phyloP scores from a whole-genome alignment of 1,140 invertebrate species.

The Danaus plexippus region DNA sequence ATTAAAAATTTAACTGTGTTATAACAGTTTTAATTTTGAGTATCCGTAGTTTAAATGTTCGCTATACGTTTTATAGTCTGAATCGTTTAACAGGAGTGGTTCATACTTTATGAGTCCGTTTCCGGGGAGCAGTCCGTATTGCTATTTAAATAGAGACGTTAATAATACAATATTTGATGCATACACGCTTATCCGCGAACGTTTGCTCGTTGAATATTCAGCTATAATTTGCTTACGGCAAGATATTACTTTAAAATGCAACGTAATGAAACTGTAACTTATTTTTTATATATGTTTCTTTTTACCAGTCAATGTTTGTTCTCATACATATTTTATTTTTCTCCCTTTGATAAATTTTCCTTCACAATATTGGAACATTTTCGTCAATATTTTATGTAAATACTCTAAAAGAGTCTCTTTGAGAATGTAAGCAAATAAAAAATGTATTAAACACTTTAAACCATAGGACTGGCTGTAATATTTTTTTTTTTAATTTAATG shows the following conservation, averaged over 20 bases:
- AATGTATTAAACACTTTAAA: too few relatives aligned
- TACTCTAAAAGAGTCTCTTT: too few relatives aligned
- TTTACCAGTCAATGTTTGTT: conserved; percentile 11
- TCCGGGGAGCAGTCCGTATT: conserved; percentile 49
- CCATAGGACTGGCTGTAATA: too few relatives aligned
- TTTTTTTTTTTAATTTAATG: too few relatives aligned
- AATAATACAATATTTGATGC: conserved; percentile 58
- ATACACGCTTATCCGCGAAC: conserved; percentile 50
- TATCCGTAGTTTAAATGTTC: conserved; percentile 33
- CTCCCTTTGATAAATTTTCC: too few relatives aligned
- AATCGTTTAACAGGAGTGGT: conserved; percentile 51
- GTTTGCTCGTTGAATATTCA: conserved; percentile 55
- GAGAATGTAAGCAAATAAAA: too few relatives aligned
- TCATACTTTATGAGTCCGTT: conserved; percentile 50
- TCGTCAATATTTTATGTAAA: too few relatives aligned
- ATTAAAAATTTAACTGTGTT: conserved; percentile 25
- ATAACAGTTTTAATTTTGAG: conserved; percentile 43
- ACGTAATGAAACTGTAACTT: conserved; percentile 31
- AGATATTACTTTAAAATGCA: conserved; percentile 46
- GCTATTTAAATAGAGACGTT: conserved; percentile 52
- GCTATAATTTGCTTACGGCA: conserved; percentile 51
- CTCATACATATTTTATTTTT: conserved; percentile 4
- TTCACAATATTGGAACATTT: too few relatives aligned
- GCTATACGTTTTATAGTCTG: conserved; percentile 41
- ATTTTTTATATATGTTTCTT: conserved; percentile 15